Conservation (phyloP, 1,140 invertebrate genomes). For the Atta cephalotes region DNA sequence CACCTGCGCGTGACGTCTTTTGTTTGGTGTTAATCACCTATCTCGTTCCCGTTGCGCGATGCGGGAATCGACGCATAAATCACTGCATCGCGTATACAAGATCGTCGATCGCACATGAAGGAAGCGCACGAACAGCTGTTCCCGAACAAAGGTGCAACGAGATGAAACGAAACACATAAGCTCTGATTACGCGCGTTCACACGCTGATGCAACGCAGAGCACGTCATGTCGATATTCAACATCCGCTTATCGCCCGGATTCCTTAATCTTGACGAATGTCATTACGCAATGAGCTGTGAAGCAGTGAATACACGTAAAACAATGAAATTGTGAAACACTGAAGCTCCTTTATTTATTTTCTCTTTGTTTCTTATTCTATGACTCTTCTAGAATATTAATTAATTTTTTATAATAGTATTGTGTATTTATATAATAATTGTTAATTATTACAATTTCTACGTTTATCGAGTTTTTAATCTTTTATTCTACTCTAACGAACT, state of each 20-base stretch:
- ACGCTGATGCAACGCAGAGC: background rate
- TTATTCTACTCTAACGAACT: background rate
- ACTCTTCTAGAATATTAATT: background rate
- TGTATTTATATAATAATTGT: background rate
- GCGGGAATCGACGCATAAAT: conserved; percentile 51
- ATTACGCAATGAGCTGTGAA: conserved; percentile 3
- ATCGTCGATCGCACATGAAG: conserved; percentile 34
- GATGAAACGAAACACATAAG: conserved; percentile 31
- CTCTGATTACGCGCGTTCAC: conserved; percentile 45
- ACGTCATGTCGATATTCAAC: conserved; percentile 32
- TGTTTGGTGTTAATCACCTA: conserved; percentile 7
- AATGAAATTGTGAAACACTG: background rate
- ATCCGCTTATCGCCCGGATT: conserved; percentile 25
- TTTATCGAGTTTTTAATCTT: background rate
- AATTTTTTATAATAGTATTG: background rate
- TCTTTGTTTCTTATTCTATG: background rate
- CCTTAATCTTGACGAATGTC: background rate
- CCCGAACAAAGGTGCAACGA: conserved; percentile 33
- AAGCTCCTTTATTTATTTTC: background rate
- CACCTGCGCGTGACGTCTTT: conserved; percentile 14
- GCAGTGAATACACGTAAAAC: background rate
- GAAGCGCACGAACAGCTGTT: conserved; percentile 53
- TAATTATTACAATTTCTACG: background rate
- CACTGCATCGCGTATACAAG: conserved; percentile 37
- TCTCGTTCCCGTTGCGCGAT: conserved; percentile 18